Base-by-base conservation (phyloP, 2,888 invertebrate species). In the Epinotia nisella region DNA sequence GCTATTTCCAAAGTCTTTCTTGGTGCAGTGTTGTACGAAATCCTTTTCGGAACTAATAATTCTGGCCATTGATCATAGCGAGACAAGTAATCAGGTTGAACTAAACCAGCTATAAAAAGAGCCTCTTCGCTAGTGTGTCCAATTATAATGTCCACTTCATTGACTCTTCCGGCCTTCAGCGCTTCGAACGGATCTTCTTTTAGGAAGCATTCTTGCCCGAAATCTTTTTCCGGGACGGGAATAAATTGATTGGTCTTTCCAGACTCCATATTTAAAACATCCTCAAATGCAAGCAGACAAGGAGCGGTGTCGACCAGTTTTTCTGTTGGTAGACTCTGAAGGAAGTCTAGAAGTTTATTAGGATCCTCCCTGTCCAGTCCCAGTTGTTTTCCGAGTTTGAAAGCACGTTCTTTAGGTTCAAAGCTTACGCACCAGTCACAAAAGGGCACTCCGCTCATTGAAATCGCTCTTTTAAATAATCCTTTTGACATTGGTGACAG, bases 71-170 rank as follows among this genome's bases (percentile, higher is more conserved):
- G 55, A 3, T 68, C 56, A 39, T 62, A 62, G 10, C 53, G 24
- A 11, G 15, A 9, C 9, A 67, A 5, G n/a, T 45, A 45, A 39
- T 56, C 53, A 49, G 11, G n/a, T 62, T n/a, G 64, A 24, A 13
- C 51, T 24, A 35, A 21, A 21, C 51, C 56, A 29, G 19, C 51
- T 3, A 64, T 58, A 13, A 65, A 41, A n/a, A 74, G 65, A 2
- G 96, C 96, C 87, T 96, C 96, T 68, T 95, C 94, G 0, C 94
- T 92, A 35, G 95, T 96, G 2, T 95, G 80, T 11, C 96, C 96
- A 39, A 95, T 90, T 85, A 96, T 94, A 87, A 95, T 94, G 0
- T 96, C 96, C 4, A 95, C 88, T 39, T 75, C 65, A 13, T 71
- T 59, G 39, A 93, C 80, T 17, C 83, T 85, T 45, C 95, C 94